Evolutionary conservation across 2,888 invertebrate species (phyloP).

Genomic region (Drosophila austrosaltans): DNA sequence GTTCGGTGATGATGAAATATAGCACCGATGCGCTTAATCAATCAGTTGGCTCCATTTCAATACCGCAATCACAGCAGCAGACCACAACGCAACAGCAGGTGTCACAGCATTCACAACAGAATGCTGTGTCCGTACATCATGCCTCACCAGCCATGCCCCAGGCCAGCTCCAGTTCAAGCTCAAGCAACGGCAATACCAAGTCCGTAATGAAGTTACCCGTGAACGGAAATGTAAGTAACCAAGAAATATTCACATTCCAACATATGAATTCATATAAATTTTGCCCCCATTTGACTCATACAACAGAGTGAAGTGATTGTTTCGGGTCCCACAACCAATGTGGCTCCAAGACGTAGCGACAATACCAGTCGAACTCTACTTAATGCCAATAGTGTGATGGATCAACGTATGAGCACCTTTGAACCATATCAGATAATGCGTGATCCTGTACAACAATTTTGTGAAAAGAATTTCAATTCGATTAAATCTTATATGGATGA

Average conservation of each 20-base stretch:
- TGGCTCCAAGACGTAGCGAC: conserved; percentile 87
- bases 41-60: conserved; percentile 83
- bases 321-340: conserved; percentile 86
- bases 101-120: conserved; percentile 53
- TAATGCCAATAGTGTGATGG: conserved; percentile 84
- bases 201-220: conserved; percentile 83
- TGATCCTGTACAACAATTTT: conserved; percentile 96
- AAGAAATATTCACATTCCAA: background rate
- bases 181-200: conserved; percentile 81
- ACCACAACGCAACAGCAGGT: conserved; percentile 12
- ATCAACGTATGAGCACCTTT: conserved; percentile 89
- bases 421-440: conserved; percentile 94
- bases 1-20: conserved; percentile 82
- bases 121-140: conserved; percentile 83
- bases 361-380: conserved; percentile 92
- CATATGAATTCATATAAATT: background rate
- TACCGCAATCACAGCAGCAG: conserved; percentile 62
- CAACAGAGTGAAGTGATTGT: conserved; percentile 84
- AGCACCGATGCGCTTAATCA: conserved; percentile 83
- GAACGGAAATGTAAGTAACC: conserved; percentile 77
- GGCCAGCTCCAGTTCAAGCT: conserved; percentile 35
- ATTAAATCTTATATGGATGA: conserved; percentile 96
- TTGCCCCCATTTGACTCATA: no score
- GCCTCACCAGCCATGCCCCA: conserved; percentile 82
- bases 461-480: conserved; percentile 96